These are phyloP conservation scores for Drosophila miranda DNA, from an alignment of 1,140 invertebrate genomes.

Conservation along the genomic window DNA sequence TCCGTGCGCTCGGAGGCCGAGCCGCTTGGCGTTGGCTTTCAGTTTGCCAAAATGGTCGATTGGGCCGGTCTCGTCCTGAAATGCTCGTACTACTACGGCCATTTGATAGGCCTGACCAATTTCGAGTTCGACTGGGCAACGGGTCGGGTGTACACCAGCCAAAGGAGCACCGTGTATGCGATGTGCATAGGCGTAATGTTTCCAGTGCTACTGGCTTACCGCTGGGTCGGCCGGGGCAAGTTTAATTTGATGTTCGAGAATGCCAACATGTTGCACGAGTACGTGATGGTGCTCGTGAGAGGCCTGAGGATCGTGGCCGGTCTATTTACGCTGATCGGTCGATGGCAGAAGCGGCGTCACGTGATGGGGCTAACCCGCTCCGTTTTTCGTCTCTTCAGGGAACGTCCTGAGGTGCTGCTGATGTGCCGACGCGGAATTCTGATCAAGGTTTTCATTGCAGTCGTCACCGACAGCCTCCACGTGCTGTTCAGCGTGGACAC, in stretches of 20 bases:
- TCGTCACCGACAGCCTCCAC: constrained; percentile 7
- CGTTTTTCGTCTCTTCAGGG: neutral
- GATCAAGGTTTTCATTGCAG: neutral
- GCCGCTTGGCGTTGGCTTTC: neutral
- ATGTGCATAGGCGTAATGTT: neutral
- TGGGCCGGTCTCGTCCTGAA: constrained; percentile 9
- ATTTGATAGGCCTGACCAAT: constrained; percentile 14
- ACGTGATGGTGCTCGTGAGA: neutral
- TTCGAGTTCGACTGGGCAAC: constrained; percentile 34
- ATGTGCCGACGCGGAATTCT: constrained; percentile 21
- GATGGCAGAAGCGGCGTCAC: constrained; percentile 5
- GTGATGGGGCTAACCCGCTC: constrained; percentile 2
- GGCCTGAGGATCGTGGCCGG: constrained; percentile 10
- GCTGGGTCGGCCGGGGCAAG: neutral
- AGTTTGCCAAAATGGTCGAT: constrained; percentile 14
- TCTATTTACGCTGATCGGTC: neutral
- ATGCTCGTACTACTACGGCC: neutral
- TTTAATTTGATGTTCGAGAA: neutral
- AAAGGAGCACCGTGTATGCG: constrained; percentile 2
- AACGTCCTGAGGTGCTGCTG: constrained; percentile 8
- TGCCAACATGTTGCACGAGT: constrained; percentile 10
- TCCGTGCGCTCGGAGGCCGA: too few species aligned
- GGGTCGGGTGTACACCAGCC: neutral
- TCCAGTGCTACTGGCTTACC: neutral
- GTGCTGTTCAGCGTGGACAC: neutral